Percentiles rank a stretch among this genome's conserved stretches.
Evolutionary conservation across 2,113 vertebrate genomes (phyloP).

Genomic region (Sterrhoptilus dennistouni): DNA sequence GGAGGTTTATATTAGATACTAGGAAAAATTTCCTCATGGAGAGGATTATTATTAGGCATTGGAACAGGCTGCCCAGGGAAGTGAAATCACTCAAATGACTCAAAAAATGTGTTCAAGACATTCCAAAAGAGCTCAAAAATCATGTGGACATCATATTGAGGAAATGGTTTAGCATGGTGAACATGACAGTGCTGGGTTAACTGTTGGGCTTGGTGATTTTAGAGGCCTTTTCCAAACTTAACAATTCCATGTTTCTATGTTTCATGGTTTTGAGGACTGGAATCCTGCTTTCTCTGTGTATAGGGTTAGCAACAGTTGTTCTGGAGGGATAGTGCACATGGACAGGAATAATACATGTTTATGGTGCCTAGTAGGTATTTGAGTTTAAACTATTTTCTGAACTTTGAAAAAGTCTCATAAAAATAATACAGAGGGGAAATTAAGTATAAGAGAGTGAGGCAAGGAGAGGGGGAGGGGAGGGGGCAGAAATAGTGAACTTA

Average conservation of each 20-base stretch:
- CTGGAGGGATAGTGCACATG: background rate
- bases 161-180: background rate
- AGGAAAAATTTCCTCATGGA: background rate
- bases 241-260: background rate
- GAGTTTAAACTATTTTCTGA: background rate
- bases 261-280: background rate
- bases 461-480: background rate
- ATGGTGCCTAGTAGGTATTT: background rate
- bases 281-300: background rate
- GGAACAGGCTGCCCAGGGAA: background rate
- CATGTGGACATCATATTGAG: rapidly evolving
- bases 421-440: background rate
- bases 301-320: background rate
- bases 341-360: background rate
- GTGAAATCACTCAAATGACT: background rate
- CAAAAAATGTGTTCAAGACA: background rate
- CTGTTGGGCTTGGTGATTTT: background rate
- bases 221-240: background rate
- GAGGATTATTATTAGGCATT: background rate
- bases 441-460: background rate
- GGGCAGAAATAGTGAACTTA: background rate
- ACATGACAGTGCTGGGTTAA: background rate
- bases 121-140: background rate
- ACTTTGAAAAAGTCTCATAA: background rate
- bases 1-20: background rate